A percentile compares a stretch with the other conserved stretches of the same genome.
These are phyloP conservation scores for Mesitornis unicolor DNA, from an alignment of 2,113 vertebrate genomes.

Conservation along the genomic window DNA sequence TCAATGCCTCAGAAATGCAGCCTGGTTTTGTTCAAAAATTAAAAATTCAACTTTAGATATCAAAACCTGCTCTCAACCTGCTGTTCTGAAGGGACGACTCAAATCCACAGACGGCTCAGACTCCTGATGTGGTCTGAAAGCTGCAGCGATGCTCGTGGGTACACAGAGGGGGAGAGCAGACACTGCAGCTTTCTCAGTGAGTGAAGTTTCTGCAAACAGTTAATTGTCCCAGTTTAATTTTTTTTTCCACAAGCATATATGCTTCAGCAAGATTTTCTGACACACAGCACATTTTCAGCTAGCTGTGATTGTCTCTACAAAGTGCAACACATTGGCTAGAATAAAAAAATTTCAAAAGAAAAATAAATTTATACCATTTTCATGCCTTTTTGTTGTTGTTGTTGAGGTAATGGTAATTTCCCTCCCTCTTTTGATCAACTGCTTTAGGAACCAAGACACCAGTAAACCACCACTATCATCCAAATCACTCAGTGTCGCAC, in stretches of 20 bases:
- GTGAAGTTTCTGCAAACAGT: not conserved
- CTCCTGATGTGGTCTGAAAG: fast-evolving
- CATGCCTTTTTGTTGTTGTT: not conserved
- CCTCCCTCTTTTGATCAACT: not conserved
- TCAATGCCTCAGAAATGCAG: not conserved
- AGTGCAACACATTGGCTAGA: not conserved
- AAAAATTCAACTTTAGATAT: not conserved
- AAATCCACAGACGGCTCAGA: fast-evolving
- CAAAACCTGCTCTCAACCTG: not conserved
- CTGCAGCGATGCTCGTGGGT: fast-evolving
- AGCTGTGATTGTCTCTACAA: not conserved
- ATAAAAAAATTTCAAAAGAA: not conserved
- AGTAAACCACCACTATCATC: not conserved
- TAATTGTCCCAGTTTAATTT: not conserved
- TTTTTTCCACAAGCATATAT: fast-evolving
- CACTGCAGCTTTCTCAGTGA: too few relatives aligned
- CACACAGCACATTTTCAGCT: not conserved
- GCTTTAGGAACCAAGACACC: too few relatives aligned
- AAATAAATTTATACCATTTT: not conserved
- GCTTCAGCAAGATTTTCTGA: not conserved
- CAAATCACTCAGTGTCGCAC: not conserved
- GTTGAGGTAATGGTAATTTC: not conserved
- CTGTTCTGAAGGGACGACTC: not conserved
- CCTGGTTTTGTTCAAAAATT: not conserved
- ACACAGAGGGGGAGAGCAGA: too few relatives aligned